phyloP scores from a whole-genome alignment of 2,888 invertebrate genomes.

The Conus canariensis region DNA sequence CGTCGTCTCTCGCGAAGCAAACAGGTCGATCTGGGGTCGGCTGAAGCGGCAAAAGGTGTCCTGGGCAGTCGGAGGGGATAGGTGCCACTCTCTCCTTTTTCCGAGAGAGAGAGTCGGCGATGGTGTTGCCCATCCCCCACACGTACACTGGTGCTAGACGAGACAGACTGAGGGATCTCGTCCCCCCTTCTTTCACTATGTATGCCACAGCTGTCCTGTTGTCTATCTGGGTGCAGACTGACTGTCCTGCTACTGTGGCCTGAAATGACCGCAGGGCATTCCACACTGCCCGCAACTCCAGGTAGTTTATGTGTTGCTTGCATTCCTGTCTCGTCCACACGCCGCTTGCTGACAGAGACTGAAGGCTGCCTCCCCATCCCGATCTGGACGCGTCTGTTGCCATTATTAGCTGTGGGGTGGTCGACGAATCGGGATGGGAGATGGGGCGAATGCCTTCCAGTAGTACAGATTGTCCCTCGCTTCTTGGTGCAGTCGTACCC shows the following conservation, averaged over 20 bases:
- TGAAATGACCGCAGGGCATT: not conserved
- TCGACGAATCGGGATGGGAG: not conserved
- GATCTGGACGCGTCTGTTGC: not conserved
- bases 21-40: too few relatives aligned
- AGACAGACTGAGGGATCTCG: not conserved
- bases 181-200: not conserved
- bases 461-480: not conserved
- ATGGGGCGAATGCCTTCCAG: not conserved
- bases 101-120: too few relatives aligned
- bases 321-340: not conserved
- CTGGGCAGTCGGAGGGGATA: not conserved
- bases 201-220: slow-evolving; percentile 3
- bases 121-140: too few relatives aligned
- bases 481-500: not conserved
- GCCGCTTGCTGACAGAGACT: not conserved
- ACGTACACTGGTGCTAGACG: not conserved
- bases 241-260: not conserved
- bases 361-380: not conserved
- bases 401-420: not conserved
- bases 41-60: too few relatives aligned
- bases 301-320: not conserved
- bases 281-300: not conserved
- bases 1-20: too few relatives aligned
- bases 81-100: too few relatives aligned
- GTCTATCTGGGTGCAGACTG: not conserved